phyloP scores from a whole-genome alignment of 2,888 invertebrate genomes.

The Agrochola macilenta region DNA sequence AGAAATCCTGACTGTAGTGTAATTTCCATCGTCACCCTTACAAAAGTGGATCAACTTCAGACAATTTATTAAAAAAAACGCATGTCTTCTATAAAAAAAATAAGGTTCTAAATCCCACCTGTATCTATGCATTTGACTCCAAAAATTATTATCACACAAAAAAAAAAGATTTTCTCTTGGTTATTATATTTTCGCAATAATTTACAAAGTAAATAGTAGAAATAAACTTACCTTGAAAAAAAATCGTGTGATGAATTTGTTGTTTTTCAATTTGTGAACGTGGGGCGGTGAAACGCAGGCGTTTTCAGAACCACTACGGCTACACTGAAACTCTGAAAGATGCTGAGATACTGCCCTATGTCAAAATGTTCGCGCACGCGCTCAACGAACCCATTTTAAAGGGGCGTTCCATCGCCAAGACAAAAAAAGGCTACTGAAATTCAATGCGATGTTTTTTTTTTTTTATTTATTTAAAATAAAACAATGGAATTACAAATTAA shows the following conservation, averaged over 20 bases:
- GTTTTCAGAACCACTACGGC: slow-evolving; percentile 61
- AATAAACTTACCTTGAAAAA: slow-evolving; percentile 57
- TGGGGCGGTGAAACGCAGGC: slow-evolving; percentile 46
- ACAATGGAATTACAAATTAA: neutral
- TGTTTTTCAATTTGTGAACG: slow-evolving; percentile 39
- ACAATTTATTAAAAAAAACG: neutral
- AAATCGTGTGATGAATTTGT: slow-evolving; percentile 54
- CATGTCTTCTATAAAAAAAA: neutral
- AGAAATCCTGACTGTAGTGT: neutral
- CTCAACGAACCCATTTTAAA: slow-evolving; percentile 53
- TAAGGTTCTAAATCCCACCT: slow-evolving; percentile 1
- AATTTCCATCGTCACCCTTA: neutral
- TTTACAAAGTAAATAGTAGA: neutral
- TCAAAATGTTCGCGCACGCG: slow-evolving; percentile 79
- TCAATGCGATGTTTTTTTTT: neutral
- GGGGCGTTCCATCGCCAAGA: slow-evolving; percentile 55
- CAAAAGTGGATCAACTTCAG: neutral
- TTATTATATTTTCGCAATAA: neutral
- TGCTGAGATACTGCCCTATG: slow-evolving; percentile 69
- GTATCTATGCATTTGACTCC: slow-evolving; percentile 1
- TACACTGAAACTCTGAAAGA: slow-evolving; percentile 64
- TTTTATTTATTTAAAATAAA: neutral
- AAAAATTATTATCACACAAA: neutral
- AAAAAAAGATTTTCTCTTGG: neutral
- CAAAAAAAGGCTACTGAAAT: slow-evolving; percentile 2